Conservation (phyloP, 2,113 vertebrate genomes). For the Corythornis vintsioides region DNA sequence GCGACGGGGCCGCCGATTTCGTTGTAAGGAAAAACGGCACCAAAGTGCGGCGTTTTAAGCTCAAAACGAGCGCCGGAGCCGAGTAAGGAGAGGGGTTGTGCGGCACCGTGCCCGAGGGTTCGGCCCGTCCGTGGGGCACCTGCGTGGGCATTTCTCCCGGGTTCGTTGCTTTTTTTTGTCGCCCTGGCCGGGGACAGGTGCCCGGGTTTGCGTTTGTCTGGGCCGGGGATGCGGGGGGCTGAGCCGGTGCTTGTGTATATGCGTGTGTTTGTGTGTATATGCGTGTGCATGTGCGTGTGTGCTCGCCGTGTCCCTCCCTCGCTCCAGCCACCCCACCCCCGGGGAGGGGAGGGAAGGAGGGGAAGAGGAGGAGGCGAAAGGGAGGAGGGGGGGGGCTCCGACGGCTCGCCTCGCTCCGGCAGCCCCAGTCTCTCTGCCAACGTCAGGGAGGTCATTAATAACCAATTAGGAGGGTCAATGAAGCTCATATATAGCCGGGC, state of each 20-base stretch:
- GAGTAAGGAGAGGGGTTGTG: not conserved
- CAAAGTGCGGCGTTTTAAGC: not conserved
- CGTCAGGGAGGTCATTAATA: conserved; percentile 95
- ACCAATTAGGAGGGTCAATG: conserved; percentile 94
- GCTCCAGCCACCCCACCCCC: conserved; percentile 42
- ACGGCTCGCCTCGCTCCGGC: conserved; percentile 71
- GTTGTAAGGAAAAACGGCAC: not conserved
- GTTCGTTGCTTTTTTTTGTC: not conserved
- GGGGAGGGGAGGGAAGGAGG: conserved; percentile 28
- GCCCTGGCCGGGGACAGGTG: not conserved
- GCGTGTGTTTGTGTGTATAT: not conserved
- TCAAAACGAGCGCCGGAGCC: not conserved
- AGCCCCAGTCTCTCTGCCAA: conserved; percentile 77
- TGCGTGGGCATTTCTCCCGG: not conserved
- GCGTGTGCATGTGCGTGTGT: not conserved
- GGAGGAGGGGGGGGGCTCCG: conserved; percentile 42
- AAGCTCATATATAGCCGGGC: conserved; percentile 85
- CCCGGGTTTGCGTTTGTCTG: not conserved
- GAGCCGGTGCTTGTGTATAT: not conserved
- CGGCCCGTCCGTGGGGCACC: not conserved
- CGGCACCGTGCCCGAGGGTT: not conserved
- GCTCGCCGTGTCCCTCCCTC: conserved; percentile 31
- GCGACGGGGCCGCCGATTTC: not conserved
- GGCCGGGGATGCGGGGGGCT: not conserved
- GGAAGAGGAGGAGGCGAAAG: not conserved